These are phyloP conservation scores for Bursaphelenchus okinawaensis DNA, from an alignment of 2,888 invertebrate genomes.

Conservation along the genomic window DNA sequence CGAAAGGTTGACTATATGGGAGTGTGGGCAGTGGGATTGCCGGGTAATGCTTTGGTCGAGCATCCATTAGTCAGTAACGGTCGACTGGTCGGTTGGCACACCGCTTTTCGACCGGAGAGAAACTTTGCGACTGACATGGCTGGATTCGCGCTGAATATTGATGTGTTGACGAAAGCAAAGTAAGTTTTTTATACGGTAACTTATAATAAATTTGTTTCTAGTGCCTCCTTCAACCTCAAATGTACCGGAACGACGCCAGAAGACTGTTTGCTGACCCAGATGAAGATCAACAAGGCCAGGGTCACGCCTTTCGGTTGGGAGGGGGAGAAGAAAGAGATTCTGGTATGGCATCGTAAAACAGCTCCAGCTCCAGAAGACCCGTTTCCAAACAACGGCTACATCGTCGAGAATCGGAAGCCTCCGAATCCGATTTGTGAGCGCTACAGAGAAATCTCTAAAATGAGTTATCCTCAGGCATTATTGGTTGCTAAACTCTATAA, in stretches of 20 bases:
- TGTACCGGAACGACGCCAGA: conserved; percentile 30
- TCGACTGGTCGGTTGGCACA: conserved; percentile 12
- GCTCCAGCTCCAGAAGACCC: background rate
- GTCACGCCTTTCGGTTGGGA: conserved; percentile 29
- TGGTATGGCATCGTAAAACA: conserved; percentile 24
- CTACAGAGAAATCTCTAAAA: background rate
- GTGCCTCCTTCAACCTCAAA: conserved; percentile 24
- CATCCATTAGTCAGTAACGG: conserved; percentile 19
- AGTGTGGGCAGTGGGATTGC: conserved; percentile 18
- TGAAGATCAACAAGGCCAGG: conserved; percentile 23
- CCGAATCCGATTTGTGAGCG: background rate
- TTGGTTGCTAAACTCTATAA: background rate
- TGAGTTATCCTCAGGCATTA: background rate
- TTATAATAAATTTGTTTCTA: conserved; percentile 1
- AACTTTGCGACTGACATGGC: conserved; percentile 19
- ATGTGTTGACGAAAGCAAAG: conserved; percentile 4
- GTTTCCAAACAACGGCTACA: background rate
- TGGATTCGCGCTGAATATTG: conserved; percentile 17
- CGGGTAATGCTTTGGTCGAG: conserved; percentile 11
- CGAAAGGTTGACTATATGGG: conserved; percentile 19
- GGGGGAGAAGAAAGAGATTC: conserved; percentile 21
- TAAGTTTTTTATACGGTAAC: background rate
- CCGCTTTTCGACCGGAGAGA: conserved; percentile 8
- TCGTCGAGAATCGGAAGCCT: background rate
- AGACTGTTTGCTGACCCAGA: conserved; percentile 29